Evolutionary conservation across 92 coral and sea anemone species (phyloP).

Genomic region (Actinernus sp.): DNA sequence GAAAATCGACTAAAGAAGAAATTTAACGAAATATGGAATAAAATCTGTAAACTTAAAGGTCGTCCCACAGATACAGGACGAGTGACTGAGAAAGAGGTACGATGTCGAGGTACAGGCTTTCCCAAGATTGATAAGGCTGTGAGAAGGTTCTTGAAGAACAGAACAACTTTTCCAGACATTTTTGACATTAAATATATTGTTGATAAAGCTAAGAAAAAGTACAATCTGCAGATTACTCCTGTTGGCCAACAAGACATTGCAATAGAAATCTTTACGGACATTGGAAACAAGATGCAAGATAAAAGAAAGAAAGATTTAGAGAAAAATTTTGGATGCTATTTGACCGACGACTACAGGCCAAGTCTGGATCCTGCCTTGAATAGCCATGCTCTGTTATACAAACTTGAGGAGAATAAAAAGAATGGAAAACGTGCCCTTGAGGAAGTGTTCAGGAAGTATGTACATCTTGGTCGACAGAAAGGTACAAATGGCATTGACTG

Average conservation of each 20-base stretch:
- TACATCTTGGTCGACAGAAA: conserved; percentile 70
- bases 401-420: conserved; percentile 76
- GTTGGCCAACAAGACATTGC: conserved; percentile 68
- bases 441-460: conserved; percentile 77
- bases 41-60: conserved; percentile 82
- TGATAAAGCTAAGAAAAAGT: conserved; percentile 55
- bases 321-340: conserved; percentile 86
- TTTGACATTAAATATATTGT: conserved; percentile 86
- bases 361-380: conserved; percentile 83
- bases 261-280: conserved; percentile 78
- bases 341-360: conserved; percentile 71
- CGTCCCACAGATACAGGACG: conserved; percentile 89
- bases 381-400: conserved; percentile 39
- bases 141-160: conserved; percentile 61
- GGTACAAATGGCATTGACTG: background rate
- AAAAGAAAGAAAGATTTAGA: conserved; percentile 84
- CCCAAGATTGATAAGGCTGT: conserved; percentile 82
- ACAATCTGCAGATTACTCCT: conserved; percentile 72
- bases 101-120: conserved; percentile 66
- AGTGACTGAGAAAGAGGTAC: conserved; percentile 75
- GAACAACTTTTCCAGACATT: conserved; percentile 78
- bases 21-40: conserved; percentile 82
- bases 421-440: conserved; percentile 66
- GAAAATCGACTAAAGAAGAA: conserved; percentile 77
- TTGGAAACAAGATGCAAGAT: conserved; percentile 92